Base-by-base conservation (phyloP, 2,888 invertebrate genomes). In the Anaspis maculata region DNA sequence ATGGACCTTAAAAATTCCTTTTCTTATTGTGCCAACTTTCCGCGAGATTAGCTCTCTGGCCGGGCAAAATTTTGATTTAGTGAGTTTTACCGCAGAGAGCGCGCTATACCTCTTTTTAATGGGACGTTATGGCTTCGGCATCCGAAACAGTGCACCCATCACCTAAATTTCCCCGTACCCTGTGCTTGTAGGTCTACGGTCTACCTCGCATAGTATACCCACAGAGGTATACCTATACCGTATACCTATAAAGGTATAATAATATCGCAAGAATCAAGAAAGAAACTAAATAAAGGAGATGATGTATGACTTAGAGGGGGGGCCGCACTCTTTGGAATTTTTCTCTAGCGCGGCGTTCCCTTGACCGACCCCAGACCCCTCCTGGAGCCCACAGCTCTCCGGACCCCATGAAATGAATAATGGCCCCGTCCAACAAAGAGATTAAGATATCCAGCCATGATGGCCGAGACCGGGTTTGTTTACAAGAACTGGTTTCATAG, bases 381-480 rank as follows among this genome's bases (percentile, higher is more conserved):
- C n/a, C n/a, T n/a, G n/a, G n/a, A n/a, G n/a, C n/a, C n/a, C n/a
- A n/a, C n/a, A n/a, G n/a, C n/a, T n/a, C n/a, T 19, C 32, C 26
- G 28, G 42, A 41, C 46, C 48, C 48, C 46, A 41, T 30, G 41
- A 49, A 50, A 52, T 50, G 52, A 52, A 41, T 46, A 45, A 52
- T 46, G 42, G 31, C 34, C 34, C 36, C 32, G 11, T 38, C 42
- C 33, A 37, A 48, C 49, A 51, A 47, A 49, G 42, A 46, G 44
- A 52, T 51, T 46, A 45, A 51, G 49, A 51, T 49, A 48, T 51
- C 42, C 46, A 45, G 45, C 43, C 41, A 48, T 51, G 49, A 42
- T 10, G 7, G 19, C 19, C 44, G 43, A n/a, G 34, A 33, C 34
- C 36, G 25, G 29, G 34, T 38, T 41, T 41, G 41, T 41, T 41